Conservation (phyloP, 2,113 vertebrate genomes). For the Neomonachus schauinslandi region DNA sequence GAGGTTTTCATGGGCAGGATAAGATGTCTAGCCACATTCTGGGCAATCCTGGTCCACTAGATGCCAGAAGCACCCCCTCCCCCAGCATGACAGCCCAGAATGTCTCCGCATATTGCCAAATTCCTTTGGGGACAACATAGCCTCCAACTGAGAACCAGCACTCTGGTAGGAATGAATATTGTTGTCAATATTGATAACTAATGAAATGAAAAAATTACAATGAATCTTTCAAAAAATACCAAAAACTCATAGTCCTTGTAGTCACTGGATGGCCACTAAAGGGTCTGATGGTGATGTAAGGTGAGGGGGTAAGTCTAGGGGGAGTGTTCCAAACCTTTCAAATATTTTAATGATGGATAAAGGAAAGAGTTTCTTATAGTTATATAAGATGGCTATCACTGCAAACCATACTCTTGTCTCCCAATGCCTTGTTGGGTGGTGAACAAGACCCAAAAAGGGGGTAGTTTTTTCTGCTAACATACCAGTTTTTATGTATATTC, state of each 20-base stretch:
- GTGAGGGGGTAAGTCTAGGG: neutral
- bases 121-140: neutral
- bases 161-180: neutral
- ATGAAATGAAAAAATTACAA: neutral
- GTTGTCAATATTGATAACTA: conserved; percentile 1
- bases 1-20: neutral
- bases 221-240: neutral
- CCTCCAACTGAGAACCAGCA: neutral
- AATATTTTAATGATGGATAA: neutral
- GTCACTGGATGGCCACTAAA: neutral
- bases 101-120: neutral
- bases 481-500: neutral
- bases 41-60: neutral
- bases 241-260: neutral
- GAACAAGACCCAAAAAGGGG: neutral
- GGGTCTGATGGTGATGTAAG: neutral
- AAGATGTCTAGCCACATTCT: neutral
- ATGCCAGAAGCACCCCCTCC: neutral
- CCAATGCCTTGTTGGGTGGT: neutral
- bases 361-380: neutral
- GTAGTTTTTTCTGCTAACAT: neutral
- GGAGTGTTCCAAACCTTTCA: neutral
- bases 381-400: neutral
- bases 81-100: neutral
- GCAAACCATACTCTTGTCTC: neutral